A percentile compares a stretch with the other conserved stretches of the same genome.
These are phyloP conservation scores for Ommatoiulus sabulosus DNA, from an alignment of 2,888 invertebrate genomes.

Conservation along the genomic window DNA sequence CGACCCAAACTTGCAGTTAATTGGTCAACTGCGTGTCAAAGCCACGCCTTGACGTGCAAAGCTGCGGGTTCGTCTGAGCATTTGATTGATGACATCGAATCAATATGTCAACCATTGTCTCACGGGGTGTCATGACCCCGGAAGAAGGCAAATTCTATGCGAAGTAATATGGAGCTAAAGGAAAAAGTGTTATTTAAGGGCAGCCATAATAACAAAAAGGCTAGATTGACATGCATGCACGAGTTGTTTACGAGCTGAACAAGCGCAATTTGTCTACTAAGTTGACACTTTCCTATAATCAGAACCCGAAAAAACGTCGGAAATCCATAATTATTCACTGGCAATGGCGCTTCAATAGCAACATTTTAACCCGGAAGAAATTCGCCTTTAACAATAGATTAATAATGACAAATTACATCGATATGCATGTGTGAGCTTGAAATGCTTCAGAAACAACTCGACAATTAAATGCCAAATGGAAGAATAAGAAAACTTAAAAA, in stretches of 20 bases:
- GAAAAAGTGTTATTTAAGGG: constrained; percentile 8
- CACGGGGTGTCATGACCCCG: constrained; percentile 40
- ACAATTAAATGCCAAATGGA: no score
- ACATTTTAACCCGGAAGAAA: constrained; percentile 32
- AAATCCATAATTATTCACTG: background rate
- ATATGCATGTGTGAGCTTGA: background rate
- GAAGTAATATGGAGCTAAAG: background rate
- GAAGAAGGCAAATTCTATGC: constrained; percentile 1
- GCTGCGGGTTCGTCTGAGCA: background rate
- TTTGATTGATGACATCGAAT: constrained; percentile 22
- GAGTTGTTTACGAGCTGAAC: background rate
- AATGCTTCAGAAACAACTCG: background rate
- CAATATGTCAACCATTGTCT: constrained; percentile 28
- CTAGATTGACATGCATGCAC: background rate
- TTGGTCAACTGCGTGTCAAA: constrained; percentile 28
- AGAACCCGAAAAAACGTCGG: background rate
- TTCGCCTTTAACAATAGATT: background rate
- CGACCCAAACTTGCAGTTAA: background rate
- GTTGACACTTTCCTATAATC: background rate
- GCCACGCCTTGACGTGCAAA: background rate
- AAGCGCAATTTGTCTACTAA: background rate
- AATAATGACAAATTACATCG: background rate
- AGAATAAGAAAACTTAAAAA: no score
- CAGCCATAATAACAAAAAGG: background rate
- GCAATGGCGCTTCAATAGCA: background rate